Evolutionary conservation across 37 sponge, comb jelly and placozoan genomes (phyloP), one percentile per base, ranked within the genome.

Genomic region (Theonella swinhoei): DNA sequence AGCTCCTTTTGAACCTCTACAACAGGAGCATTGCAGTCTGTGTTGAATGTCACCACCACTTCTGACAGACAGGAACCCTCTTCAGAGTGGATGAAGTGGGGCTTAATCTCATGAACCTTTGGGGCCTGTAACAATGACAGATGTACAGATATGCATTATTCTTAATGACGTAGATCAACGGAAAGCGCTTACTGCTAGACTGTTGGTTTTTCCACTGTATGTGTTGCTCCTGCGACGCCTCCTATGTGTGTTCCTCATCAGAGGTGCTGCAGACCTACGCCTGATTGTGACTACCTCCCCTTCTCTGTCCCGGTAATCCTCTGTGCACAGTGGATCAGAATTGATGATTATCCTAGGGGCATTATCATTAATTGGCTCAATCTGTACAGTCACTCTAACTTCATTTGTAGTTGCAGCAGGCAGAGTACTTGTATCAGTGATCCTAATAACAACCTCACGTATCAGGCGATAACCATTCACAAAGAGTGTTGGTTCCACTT

Each of bases 301-400:
- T 26, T 29, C 39, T 3, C 31, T 67, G 61, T 29, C 76, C 25
- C 42, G 1, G 20, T 17, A 0, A 30, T 63, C 76, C 24, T 14
- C 38, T 0, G 85, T 65, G 29, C 42, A 61, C 47, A 30, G 30
- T 22, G 82, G 82, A 26, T 62, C 72, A 11, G 72, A 33, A 17
- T 17, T 54, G 39, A 81, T 81, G 14, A 81, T 14, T 28, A 86
- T 78, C 71, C 64, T 59, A 24, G 87, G 87, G 1, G 34, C 19
- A 38, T 86, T 86, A 33, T 86, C 87, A 39, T 86, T 86, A 0
- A 86, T 79, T 29, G 79, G 65, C 32, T 70, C 61, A 39, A 78
- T 78, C 32, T 31, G 28, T 0, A 86, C 32, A 2, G 28, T 36
- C 38, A 86, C 63, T 3, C 42, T 11, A 60, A 78, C 26, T 31